Evolutionary conservation across 2,113 vertebrate genomes (phyloP).

Genomic region (Pelmatolapia mariae): DNA sequence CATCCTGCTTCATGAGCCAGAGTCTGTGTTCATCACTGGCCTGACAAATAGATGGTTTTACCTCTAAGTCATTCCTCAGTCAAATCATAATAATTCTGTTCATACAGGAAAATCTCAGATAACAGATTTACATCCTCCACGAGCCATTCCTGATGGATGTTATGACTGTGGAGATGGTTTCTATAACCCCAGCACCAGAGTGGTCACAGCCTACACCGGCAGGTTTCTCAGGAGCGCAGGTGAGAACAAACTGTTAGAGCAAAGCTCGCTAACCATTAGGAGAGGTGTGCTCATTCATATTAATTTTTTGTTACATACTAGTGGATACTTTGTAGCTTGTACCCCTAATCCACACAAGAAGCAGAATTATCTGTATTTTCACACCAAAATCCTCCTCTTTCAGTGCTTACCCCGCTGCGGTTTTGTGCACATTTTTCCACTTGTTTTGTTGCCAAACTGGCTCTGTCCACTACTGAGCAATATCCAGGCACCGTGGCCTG

Average conservation of each 20-base stretch:
- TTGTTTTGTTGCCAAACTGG: constrained; percentile 13
- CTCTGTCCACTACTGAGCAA: constrained; percentile 4
- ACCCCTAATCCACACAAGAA: background rate
- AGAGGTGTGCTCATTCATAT: background rate
- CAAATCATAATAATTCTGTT: background rate
- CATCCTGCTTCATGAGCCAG: background rate
- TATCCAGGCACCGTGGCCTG: constrained; percentile 6
- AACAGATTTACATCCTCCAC: constrained; percentile 78
- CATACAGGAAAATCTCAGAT: constrained; percentile 81
- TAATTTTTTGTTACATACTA: background rate
- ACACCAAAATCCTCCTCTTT: background rate
- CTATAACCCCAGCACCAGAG: constrained; percentile 80
- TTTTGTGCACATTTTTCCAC: background rate
- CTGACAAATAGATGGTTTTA: background rate
- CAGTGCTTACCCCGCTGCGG: background rate
- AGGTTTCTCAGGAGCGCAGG: constrained; percentile 87
- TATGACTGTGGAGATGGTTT: constrained; percentile 94
- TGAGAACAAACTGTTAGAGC: constrained; percentile 45
- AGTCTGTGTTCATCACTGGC: background rate
- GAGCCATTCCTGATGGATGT: constrained; percentile 77
- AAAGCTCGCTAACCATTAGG: background rate
- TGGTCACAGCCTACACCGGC: constrained; percentile 73
- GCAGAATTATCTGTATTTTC: background rate
- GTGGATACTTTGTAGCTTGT: background rate
- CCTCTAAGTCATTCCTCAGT: background rate